These are phyloP conservation scores for Allolobophora icterica DNA, from an alignment of 2,888 invertebrate species.

Conservation along the genomic window DNA sequence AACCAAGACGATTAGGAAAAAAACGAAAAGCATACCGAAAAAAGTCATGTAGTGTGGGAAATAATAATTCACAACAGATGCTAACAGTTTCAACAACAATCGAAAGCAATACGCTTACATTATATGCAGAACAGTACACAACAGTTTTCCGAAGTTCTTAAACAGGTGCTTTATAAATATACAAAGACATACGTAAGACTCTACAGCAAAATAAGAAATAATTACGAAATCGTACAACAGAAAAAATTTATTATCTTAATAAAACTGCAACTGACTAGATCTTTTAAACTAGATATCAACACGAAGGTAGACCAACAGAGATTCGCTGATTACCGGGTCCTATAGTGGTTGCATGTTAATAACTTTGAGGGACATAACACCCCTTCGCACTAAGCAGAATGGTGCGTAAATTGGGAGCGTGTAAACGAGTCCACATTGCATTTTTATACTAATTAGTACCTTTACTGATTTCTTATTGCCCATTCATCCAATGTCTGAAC, in stretches of 20 bases:
- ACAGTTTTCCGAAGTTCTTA: neutral
- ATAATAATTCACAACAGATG: neutral
- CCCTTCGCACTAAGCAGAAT: no score
- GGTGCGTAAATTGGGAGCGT: no score
- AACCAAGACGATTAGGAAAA: neutral
- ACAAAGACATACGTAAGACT: neutral
- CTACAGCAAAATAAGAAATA: neutral
- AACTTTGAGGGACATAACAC: no score
- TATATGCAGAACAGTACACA: neutral
- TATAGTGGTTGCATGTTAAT: no score
- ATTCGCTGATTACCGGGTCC: neutral
- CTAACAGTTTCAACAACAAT: neutral
- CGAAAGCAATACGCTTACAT: no score
- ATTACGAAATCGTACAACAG: neutral
- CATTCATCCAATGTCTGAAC: no score
- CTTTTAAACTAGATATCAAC: neutral
- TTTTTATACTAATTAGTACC: no score
- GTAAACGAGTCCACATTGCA: no score
- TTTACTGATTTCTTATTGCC: no score
- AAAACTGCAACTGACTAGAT: neutral
- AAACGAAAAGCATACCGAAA: neutral
- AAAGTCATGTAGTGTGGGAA: neutral
- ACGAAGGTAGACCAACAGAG: neutral
- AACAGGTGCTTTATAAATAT: neutral
- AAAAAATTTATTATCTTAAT: neutral